Conservation (phyloP, 2,888 invertebrate genomes). For the Drosophila colorata region DNA sequence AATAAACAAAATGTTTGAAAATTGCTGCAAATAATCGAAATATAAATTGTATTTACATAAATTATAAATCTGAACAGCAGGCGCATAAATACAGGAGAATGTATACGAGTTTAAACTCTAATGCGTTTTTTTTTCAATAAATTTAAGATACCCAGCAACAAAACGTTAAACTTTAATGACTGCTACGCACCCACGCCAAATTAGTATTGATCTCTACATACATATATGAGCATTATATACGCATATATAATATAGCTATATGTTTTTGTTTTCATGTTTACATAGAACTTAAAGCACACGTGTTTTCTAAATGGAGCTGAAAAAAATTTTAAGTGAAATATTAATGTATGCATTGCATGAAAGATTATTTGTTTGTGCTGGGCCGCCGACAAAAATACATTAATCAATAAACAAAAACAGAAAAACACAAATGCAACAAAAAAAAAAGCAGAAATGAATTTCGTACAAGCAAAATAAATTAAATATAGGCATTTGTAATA, state of each 20-base stretch:
- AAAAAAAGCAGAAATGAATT: conserved; percentile 17
- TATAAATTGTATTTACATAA: conserved; percentile 22
- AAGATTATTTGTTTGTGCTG: conserved; percentile 61
- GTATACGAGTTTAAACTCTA: conserved; percentile 22
- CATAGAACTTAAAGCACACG: conserved; percentile 19
- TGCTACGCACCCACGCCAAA: conserved; percentile 17
- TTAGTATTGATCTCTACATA: conserved; percentile 11
- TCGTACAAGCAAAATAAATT: conserved; percentile 56
- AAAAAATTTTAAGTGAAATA: conserved; percentile 51
- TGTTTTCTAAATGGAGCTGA: conserved; percentile 21
- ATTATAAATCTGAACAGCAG: conserved; percentile 35
- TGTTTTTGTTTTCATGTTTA: not conserved
- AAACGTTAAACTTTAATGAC: conserved; percentile 27
- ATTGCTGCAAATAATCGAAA: conserved; percentile 43
- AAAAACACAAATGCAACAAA: conserved; percentile 5
- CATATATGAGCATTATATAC: conserved; percentile 9
- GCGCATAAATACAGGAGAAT: conserved; percentile 17
- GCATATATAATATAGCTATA: not conserved
- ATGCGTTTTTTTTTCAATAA: conserved; percentile 25
- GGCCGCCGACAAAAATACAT: conserved; percentile 41
- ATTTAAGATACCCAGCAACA: conserved; percentile 4
- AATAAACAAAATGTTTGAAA: conserved; percentile 38
- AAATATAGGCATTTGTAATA: conserved; percentile 66
- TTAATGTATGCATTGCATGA: conserved; percentile 59
- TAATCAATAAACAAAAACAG: conserved; percentile 62